Conservation (phyloP, 2,888 invertebrate species). For the Nesidiocoris tenuis region DNA sequence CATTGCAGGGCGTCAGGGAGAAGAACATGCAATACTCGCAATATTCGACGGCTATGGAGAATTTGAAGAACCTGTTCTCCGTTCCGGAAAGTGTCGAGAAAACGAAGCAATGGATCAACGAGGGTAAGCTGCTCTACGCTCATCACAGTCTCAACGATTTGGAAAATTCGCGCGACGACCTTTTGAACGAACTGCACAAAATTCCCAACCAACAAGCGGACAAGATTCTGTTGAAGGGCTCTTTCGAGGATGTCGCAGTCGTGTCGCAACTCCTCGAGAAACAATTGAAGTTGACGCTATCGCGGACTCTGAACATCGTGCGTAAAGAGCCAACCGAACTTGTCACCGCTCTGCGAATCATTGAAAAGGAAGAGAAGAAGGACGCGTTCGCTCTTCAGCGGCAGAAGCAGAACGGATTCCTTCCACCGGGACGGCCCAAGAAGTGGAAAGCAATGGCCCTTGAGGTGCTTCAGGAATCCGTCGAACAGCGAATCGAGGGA, state of each 20-base stretch:
- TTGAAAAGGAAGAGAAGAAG: constrained; percentile 94
- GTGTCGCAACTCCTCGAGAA: constrained; percentile 86
- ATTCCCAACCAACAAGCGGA: constrained; percentile 86
- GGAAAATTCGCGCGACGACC: constrained; percentile 94
- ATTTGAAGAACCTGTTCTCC: constrained; percentile 95
- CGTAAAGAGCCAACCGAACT: constrained; percentile 92
- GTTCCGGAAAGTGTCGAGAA: constrained; percentile 95
- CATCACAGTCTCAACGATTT: constrained; percentile 91
- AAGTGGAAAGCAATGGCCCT: constrained; percentile 85
- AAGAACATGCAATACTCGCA: constrained; percentile 95
- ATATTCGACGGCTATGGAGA: constrained; percentile 96
- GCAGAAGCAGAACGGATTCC: constrained; percentile 50
- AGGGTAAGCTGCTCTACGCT: constrained; percentile 90
- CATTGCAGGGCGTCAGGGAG: constrained; percentile 80
- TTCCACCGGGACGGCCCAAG: constrained; percentile 90
- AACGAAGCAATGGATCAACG: constrained; percentile 89
- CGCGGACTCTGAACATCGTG: constrained; percentile 88
- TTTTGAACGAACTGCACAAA: constrained; percentile 90
- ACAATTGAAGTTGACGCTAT: constrained; percentile 85
- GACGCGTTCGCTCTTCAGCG: constrained; percentile 79
- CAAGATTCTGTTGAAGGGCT: constrained; percentile 88
- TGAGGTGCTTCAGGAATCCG: constrained; percentile 74
- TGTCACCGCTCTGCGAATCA: constrained; percentile 92
- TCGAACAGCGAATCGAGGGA: constrained; percentile 85
- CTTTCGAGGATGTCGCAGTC: constrained; percentile 92